These are phyloP conservation scores for Piliocolobus tephrosceles DNA, from an alignment of 2,113 vertebrate genomes.

Conservation along the genomic window DNA sequence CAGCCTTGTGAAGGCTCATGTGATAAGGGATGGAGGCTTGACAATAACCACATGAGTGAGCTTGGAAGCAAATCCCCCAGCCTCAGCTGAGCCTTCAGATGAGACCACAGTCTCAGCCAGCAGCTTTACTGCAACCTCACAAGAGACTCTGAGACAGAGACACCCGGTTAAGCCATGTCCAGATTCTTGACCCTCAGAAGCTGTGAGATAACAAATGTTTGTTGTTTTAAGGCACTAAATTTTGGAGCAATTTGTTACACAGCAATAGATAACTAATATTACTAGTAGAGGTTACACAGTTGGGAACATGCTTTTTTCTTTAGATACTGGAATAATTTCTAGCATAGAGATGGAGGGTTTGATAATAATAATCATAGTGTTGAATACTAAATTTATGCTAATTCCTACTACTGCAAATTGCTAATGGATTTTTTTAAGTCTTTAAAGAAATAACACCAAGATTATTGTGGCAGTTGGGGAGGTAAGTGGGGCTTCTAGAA, in stretches of 20 bases:
- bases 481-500: neutral
- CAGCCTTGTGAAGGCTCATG: neutral
- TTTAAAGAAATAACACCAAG: neutral
- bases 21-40: neutral
- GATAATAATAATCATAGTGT: neutral
- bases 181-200: constrained; percentile 5
- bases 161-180: neutral
- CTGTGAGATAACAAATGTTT: neutral
- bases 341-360: neutral
- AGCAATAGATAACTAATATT: neutral
- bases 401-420: neutral
- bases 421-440: neutral
- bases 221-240: neutral
- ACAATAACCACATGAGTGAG: neutral
- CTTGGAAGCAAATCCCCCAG: neutral
- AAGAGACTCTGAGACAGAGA: neutral
- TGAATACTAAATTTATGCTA: neutral
- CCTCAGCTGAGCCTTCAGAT: neutral
- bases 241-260: neutral
- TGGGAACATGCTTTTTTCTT: neutral
- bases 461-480: neutral
- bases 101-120: neutral
- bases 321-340: neutral
- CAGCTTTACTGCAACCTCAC: neutral
- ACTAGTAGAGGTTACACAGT: neutral